phyloP scores from a whole-genome alignment of 2,888 invertebrate species.

The Drosophila rellima region DNA sequence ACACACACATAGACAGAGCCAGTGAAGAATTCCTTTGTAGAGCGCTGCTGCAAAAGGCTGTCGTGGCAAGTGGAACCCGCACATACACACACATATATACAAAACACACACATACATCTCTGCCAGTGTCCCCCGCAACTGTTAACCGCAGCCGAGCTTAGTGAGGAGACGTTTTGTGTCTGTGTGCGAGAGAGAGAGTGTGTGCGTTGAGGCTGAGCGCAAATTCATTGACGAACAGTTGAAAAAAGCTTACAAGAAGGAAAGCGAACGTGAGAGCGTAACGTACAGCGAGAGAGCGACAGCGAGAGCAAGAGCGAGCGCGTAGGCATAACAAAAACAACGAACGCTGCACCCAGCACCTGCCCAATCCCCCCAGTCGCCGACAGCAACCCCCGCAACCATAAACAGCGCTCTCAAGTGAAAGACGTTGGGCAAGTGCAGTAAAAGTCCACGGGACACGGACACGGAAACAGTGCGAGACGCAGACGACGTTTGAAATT shows the following conservation, averaged over 20 bases:
- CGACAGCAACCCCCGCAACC: slow-evolving; percentile 34
- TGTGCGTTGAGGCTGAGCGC: slow-evolving; percentile 55
- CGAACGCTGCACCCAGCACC: slow-evolving; percentile 71
- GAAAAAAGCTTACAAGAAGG: slow-evolving; percentile 48
- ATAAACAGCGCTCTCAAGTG: slow-evolving; percentile 36
- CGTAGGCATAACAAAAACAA: slow-evolving; percentile 75
- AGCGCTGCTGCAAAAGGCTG: slow-evolving; percentile 62
- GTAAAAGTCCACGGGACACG: slow-evolving; percentile 42
- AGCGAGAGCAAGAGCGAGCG: slow-evolving; percentile 35
- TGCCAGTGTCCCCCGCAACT: slow-evolving; percentile 45
- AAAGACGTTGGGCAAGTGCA: slow-evolving; percentile 70
- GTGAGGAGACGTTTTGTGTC: slow-evolving; percentile 20
- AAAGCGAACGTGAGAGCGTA: slow-evolving; percentile 20
- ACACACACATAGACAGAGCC: slow-evolving; percentile 54
- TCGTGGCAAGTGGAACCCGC: slow-evolving; percentile 71
- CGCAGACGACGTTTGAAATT: slow-evolving; percentile 39
- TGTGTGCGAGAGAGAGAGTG: slow-evolving; percentile 29
- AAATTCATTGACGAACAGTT: slow-evolving; percentile 73
- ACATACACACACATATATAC: slow-evolving; percentile 54
- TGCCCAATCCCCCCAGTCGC: slow-evolving; percentile 19
- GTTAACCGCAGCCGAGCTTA: slow-evolving; percentile 12
- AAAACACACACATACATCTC: slow-evolving; percentile 40
- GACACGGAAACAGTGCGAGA: slow-evolving; percentile 48
- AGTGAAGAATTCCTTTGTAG: slow-evolving; percentile 68
- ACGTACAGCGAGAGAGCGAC: slow-evolving; percentile 19